These are phyloP conservation scores for Galerucella calmariensis DNA, from an alignment of 2,888 invertebrate species.

Conservation along the genomic window DNA sequence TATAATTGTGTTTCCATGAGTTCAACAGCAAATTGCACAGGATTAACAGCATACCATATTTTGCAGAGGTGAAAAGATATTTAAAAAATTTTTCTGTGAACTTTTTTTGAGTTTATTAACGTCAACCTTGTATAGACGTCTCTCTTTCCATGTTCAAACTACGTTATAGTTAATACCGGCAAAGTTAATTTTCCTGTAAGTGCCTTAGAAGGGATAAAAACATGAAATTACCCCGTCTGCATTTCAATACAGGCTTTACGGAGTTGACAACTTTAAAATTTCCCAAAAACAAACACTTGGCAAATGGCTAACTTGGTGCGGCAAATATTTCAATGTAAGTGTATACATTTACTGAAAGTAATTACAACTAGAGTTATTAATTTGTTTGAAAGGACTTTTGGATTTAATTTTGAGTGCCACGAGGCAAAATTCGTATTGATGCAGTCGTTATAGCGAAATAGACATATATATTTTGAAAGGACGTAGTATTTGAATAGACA, in stretches of 20 bases:
- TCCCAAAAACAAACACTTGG: conserved; percentile 9
- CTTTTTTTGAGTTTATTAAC: no score
- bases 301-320: conserved; percentile 4
- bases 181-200: background rate
- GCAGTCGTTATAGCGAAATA: background rate
- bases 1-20: no score
- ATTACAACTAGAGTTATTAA: background rate
- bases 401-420: background rate
- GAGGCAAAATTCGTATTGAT: background rate
- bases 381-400: background rate
- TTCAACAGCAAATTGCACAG: no score
- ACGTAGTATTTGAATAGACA: no score
- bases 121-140: background rate
- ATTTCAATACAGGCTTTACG: conserved; percentile 8
- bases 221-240: conserved; percentile 16
- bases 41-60: no score
- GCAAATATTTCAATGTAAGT: conserved; percentile 7
- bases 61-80: no score
- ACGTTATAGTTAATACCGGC: background rate
- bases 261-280: conserved; percentile 9
- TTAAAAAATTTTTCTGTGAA: no score
- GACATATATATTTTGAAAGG: no score
- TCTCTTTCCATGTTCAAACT: background rate
- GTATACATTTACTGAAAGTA: background rate
- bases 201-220: conserved; percentile 6